Base-by-base conservation (phyloP, 37 sponge, comb jelly and placozoan genomes). In the Lycopodina hypogea region DNA sequence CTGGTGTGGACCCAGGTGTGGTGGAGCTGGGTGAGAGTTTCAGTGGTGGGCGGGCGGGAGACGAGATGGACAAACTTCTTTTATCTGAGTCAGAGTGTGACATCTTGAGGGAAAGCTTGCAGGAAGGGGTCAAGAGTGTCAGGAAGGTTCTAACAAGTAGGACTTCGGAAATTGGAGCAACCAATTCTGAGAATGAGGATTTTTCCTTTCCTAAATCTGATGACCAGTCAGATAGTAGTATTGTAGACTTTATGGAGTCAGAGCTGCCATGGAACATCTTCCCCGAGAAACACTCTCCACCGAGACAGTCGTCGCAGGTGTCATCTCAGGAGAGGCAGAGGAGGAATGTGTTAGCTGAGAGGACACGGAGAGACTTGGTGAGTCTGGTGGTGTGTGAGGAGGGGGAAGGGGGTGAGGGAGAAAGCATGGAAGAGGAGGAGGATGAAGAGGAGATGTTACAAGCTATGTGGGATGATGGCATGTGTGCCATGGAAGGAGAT, bases 11-110 rank as follows among this genome's bases (percentile, higher is more conserved):
- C 22, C 35, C 0, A 24, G 0, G 12, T 11, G 61, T 14, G n/a
- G 40, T 11, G 59, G 76, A 34, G 41, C 17, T 38, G 32, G 42
- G 32, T 4, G 74, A 73, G 35, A 73, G 56, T 42, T 73, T 73
- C 74, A 73, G 35, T 53, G 28, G 74, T 22, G 42, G 56, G 28
- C 7, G 9, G 9, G 74, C 30, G 2, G 74, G 74, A 30, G 42
- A 42, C 9, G 74, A 73, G 36, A 4, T 73, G 52, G 67, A 65
- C 17, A 50, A 66, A 7, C 17, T 78, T 24, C 59, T 15, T 3
- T 17, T 35, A 11, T 0, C 23, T 0, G 71, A 40, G 9, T 69
- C 69, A 1, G 58, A 69, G 42, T 80, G 41, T n/a, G 42, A 41
- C 42, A 71, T 70, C 68, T 56, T 58, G 11, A 28, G 33, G 2